Conservation (phyloP, 2,113 vertebrate genomes). For the Esox niger region DNA sequence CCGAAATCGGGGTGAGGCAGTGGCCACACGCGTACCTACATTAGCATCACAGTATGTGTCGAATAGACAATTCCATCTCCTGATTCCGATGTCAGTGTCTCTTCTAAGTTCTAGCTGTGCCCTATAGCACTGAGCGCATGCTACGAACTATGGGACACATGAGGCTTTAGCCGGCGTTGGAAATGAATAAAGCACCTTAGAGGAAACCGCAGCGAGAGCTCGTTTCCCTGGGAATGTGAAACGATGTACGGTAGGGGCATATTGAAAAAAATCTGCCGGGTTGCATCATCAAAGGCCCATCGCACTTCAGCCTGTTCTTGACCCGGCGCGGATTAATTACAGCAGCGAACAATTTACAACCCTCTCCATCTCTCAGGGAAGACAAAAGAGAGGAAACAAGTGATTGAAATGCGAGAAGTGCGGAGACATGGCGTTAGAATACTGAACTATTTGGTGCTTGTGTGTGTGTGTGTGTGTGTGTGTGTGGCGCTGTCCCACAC, state of each 20-base stretch:
- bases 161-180: slow-evolving; percentile 55
- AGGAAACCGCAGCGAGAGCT: slow-evolving; percentile 31
- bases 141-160: slow-evolving; percentile 49
- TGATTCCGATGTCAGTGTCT: slow-evolving; percentile 33
- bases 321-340: slow-evolving; percentile 76
- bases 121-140: slow-evolving; percentile 34
- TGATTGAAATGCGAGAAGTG: slow-evolving; percentile 63
- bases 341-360: slow-evolving; percentile 65
- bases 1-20: slow-evolving; percentile 55
- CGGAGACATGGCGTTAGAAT: slow-evolving; percentile 59
- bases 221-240: slow-evolving; percentile 66
- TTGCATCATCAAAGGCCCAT: slow-evolving; percentile 67
- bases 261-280: slow-evolving; percentile 32
- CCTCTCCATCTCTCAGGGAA: slow-evolving; percentile 60
- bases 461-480: no score
- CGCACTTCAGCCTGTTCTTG: slow-evolving; percentile 62
- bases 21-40: slow-evolving; percentile 57
- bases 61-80: slow-evolving; percentile 44
- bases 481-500: slow-evolving; percentile 30
- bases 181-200: slow-evolving; percentile 67
- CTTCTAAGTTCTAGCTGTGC: slow-evolving; percentile 20
- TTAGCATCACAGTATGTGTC: slow-evolving; percentile 52
- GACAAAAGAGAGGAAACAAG: slow-evolving; percentile 50
- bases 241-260: slow-evolving; percentile 48
- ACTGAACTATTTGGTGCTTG: slow-evolving; percentile 63